Percentiles rank a stretch among this genome's conserved stretches.
phyloP scores from a whole-genome alignment of 2,113 vertebrate genomes.

The Aspiorhynchus laticeps region DNA sequence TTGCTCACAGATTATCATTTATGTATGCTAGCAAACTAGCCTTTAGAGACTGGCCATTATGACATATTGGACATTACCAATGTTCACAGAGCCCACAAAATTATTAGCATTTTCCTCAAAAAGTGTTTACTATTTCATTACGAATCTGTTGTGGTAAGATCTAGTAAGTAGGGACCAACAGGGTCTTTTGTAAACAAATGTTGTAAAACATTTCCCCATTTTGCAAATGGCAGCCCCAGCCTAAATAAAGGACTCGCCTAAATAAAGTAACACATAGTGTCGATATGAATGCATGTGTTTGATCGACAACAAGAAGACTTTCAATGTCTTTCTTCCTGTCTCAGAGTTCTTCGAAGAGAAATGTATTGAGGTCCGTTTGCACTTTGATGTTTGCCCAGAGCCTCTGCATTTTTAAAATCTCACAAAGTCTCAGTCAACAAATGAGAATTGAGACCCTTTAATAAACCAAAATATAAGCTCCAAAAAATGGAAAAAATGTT shows the following conservation, averaged over 20 bases:
- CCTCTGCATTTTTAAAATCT: background rate
- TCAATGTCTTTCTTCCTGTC: background rate
- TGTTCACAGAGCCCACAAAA: background rate
- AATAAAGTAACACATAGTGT: background rate
- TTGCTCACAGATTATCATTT: background rate
- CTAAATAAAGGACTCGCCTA: background rate
- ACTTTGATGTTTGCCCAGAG: slow-evolving; percentile 3
- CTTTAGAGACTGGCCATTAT: background rate
- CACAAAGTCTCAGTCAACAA: slow-evolving; percentile 11
- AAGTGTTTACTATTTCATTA: background rate
- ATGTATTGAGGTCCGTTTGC: background rate
- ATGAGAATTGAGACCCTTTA: slow-evolving; percentile 25
- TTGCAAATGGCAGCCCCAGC: background rate
- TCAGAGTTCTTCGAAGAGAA: background rate
- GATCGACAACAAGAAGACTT: background rate
- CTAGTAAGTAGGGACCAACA: background rate
- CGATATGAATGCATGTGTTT: background rate
- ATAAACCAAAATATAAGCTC: slow-evolving; percentile 12
- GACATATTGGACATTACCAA: background rate
- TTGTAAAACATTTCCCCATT: background rate
- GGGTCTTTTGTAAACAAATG: background rate
- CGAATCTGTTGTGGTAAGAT: background rate
- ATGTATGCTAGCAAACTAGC: slow-evolving; percentile 2
- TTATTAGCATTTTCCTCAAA: background rate
- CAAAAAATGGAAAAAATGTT: background rate